Evolutionary conservation across 2,888 invertebrate species (phyloP).

Genomic region (Thera britannica): DNA sequence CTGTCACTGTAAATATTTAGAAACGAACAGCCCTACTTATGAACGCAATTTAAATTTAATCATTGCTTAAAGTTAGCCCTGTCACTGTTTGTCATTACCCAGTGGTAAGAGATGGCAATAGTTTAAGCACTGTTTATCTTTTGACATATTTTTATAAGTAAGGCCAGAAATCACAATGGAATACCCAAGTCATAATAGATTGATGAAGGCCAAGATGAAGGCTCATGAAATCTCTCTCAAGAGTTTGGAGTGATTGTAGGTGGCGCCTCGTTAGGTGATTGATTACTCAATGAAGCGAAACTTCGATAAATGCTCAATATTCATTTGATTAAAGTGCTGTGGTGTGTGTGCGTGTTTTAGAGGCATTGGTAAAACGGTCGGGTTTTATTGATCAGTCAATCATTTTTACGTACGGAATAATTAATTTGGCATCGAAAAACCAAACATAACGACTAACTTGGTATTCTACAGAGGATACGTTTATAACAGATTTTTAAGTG

Average conservation of each 20-base stretch:
- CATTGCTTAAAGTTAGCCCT: too few species aligned
- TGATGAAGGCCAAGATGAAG: constrained; percentile 36
- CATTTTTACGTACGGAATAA: constrained; percentile 2
- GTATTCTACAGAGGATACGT: constrained; percentile 10
- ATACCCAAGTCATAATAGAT: constrained; percentile 30
- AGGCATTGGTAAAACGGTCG: not conserved
- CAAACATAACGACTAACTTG: constrained; percentile 21
- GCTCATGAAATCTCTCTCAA: constrained; percentile 21
- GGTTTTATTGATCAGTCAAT: constrained; percentile 12
- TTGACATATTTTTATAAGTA: too few species aligned
- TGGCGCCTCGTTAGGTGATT: constrained; percentile 22
- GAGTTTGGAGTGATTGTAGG: constrained; percentile 22
- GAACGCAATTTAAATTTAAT: too few species aligned
- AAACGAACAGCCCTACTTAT: too few species aligned
- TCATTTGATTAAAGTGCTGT: constrained; percentile 23
- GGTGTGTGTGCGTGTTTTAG: constrained; percentile 4
- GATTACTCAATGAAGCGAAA: constrained; percentile 24
- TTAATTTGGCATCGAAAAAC: constrained; percentile 24
- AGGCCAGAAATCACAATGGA: constrained; percentile 13
- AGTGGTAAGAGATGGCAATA: too few species aligned
- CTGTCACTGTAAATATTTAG: not conserved
- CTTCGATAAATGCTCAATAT: constrained; percentile 22
- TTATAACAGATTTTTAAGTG: not conserved
- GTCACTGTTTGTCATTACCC: too few species aligned
- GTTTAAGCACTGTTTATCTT: too few species aligned